Conservation (phyloP, 2,113 vertebrate species). For the Channa argus region DNA sequence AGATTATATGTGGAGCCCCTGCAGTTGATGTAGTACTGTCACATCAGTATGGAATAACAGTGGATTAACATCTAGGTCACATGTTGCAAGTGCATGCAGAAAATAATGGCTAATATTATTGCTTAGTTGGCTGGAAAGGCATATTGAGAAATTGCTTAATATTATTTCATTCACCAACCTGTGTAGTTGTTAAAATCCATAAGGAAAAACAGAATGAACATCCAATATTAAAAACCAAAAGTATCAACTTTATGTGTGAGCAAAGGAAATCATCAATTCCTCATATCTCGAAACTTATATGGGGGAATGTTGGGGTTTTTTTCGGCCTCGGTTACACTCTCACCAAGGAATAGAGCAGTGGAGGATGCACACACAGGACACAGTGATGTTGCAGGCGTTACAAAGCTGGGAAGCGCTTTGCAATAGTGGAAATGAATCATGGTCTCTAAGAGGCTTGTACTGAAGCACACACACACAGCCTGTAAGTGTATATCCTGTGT, state of each 20-base stretch:
- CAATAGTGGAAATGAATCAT: slow-evolving; percentile 69
- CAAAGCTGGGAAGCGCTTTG: slow-evolving; percentile 42
- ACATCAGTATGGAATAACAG: slow-evolving; percentile 57
- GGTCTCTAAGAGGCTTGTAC: slow-evolving; percentile 33
- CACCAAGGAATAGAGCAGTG: slow-evolving; percentile 43
- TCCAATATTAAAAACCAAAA: too few species aligned
- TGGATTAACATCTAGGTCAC: slow-evolving; percentile 13
- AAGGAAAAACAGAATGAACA: neutral
- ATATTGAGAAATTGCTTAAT: neutral
- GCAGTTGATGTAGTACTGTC: slow-evolving; percentile 36
- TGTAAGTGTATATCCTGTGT: slow-evolving; percentile 37
- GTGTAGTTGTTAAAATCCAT: neutral
- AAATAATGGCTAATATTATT: slow-evolving; percentile 1
- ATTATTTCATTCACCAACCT: neutral
- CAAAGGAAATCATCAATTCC: neutral
- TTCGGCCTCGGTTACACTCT: slow-evolving; percentile 40
- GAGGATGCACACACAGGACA: slow-evolving; percentile 36
- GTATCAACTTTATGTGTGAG: neutral
- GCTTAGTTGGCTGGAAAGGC: neutral
- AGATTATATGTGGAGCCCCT: slow-evolving; percentile 33
- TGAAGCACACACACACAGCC: slow-evolving; percentile 70
- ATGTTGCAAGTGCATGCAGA: slow-evolving; percentile 32
- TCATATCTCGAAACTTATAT: neutral
- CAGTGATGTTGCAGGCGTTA: slow-evolving; percentile 48
- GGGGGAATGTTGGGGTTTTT: neutral